Base-by-base conservation (phyloP, 2,888 invertebrate genomes). In the Corythucha ciliata region DNA sequence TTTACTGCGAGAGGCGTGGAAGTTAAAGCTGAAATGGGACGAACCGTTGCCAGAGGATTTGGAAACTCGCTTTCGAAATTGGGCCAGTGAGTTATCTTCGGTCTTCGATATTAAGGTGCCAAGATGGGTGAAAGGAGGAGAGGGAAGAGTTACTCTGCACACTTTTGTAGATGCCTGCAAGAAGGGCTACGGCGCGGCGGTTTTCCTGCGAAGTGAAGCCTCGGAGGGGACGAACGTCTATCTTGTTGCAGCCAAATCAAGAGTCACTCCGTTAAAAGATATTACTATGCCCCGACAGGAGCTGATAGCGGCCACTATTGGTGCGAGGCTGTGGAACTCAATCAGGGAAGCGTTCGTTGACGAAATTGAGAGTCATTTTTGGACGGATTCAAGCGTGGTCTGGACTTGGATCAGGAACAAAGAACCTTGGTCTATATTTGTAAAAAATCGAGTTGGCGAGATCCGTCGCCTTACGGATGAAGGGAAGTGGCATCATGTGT, bases 271-370 rank as follows among this genome's bases (percentile, higher is more conserved):
- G 1, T 25, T 57, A 4, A 36, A 55, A 27, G n/a, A n/a, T 10
- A 48, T 57, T n/a, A 63, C 62, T 1, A 65, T 66, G 32, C 64
- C 64, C 1, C 48, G 64, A n/a, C 48, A 66, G 12, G 63, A 66
- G 53, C 53, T 66, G 27, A 39, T 65, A 25, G 64, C 60, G 7
- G 61, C 61, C 5, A 51, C 58, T 8, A 61, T 65, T 24, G 62
- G 59, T 25, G 60, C 59, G 0, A 44, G 64, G 41, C 42, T 64
- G 14, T 52, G 36, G 27, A 18, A 33, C 10, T 46, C 26, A 5
- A 49, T 60, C 2, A 25, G 52, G n/a, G 51, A 52, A 18, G n/a
- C n/a, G n/a, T n/a, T n/a, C n/a, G n/a, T n/a, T n/a, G n/a, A n/a
- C n/a, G n/a, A n/a, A n/a, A n/a, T n/a, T n/a, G n/a, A n/a, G n/a